Conservation (phyloP, 2,888 invertebrate genomes). For the Microdon myrmicae region DNA sequence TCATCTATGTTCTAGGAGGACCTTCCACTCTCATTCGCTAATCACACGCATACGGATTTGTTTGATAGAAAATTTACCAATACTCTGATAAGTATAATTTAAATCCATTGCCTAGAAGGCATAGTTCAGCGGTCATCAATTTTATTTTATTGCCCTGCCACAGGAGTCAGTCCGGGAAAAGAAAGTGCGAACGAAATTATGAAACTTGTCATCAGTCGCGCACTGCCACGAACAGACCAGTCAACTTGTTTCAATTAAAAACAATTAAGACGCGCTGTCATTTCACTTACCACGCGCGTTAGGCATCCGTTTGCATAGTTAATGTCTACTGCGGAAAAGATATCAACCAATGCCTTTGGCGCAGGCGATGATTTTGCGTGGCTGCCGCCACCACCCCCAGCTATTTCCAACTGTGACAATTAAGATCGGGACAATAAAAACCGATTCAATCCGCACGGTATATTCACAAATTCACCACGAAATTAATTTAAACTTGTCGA, state of each 20-base stretch:
- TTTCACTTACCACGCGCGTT: slow-evolving; percentile 39
- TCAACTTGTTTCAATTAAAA: slow-evolving; percentile 51
- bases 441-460: slow-evolving; percentile 35
- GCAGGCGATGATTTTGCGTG: slow-evolving; percentile 32
- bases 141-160: slow-evolving; percentile 38
- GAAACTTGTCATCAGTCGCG: slow-evolving; percentile 25
- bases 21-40: too few species aligned
- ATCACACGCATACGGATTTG: too few species aligned
- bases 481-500: slow-evolving; percentile 50
- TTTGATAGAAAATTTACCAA: too few species aligned
- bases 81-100: too few species aligned
- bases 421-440: slow-evolving; percentile 29
- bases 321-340: slow-evolving; percentile 19
- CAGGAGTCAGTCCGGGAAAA: slow-evolving; percentile 16
- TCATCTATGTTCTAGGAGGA: too few species aligned
- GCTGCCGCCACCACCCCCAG: slow-evolving; percentile 8
- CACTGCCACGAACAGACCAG: slow-evolving; percentile 21
- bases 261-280: slow-evolving; percentile 52
- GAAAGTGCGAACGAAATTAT: slow-evolving; percentile 42
- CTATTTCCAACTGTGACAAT: slow-evolving; percentile 26
- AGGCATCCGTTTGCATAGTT: slow-evolving; percentile 15
- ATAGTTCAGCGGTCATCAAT: slow-evolving; percentile 47
- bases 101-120: slow-evolving; percentile 35
- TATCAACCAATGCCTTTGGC: neutral
- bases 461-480: slow-evolving; percentile 23